A percentile compares a stretch with the other conserved stretches of the same genome.
Evolutionary conservation across 2,797 vertebrate genomes (phyloP).

Genomic region (Bufotes viridis): DNA sequence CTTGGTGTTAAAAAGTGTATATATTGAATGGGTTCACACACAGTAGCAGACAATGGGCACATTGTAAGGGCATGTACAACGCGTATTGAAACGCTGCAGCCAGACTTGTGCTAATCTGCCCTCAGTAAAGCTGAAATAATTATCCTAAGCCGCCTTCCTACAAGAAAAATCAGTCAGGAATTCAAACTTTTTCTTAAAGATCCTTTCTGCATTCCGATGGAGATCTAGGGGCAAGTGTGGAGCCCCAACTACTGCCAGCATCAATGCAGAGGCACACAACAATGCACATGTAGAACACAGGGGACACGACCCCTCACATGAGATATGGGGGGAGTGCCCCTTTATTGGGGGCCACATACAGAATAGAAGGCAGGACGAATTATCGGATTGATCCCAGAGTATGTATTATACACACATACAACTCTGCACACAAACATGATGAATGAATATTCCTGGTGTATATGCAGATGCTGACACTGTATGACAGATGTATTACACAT

Average conservation of each 20-base stretch:
- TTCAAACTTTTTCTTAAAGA: conserved; percentile 83
- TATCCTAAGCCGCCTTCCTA: conserved; percentile 94
- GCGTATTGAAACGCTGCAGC: conserved; percentile 74
- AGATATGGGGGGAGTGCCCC: conserved; percentile 67
- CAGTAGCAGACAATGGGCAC: conserved; percentile 89
- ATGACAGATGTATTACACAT: no score
- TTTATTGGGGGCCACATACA: conserved; percentile 70
- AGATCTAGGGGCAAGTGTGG: conserved; percentile 76
- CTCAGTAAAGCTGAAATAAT: conserved; percentile 97
- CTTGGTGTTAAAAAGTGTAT: conserved; percentile 92
- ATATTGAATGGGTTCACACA: conserved; percentile 88
- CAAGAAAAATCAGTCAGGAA: conserved; percentile 95
- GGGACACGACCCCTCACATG: conserved; percentile 70
- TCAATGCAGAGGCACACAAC: conserved; percentile 74
- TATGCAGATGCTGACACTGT: no score
- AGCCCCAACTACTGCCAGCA: conserved; percentile 74
- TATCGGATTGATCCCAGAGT: neutral
- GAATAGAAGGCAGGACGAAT: neutral
- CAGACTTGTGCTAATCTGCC: conserved; percentile 92
- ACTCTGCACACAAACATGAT: no score
- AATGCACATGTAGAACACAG: conserved; percentile 78
- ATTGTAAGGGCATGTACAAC: conserved; percentile 89
- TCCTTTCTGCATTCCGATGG: conserved; percentile 89
- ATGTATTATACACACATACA: neutral
- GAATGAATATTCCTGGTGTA: no score